Percentiles rank a stretch among this genome's conserved stretches.
phyloP scores from a whole-genome alignment of 2,113 vertebrate genomes.

The Hiodon alosoides region DNA sequence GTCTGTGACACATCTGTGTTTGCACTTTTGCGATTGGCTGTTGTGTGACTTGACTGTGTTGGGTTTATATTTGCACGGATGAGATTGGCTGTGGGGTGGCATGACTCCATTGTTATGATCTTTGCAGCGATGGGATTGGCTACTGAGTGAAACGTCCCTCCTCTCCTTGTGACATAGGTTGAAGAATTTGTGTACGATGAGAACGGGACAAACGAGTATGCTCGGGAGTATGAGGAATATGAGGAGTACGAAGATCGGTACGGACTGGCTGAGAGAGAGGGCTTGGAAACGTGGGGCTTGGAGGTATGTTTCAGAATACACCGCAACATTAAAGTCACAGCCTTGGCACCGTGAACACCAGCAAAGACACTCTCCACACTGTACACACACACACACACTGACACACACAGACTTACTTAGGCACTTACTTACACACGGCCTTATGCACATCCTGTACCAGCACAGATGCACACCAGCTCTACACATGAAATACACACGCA shows the following conservation, averaged over 20 bases:
- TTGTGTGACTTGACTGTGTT: too few species aligned
- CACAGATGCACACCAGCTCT: not conserved
- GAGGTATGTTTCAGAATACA: constrained; percentile 43
- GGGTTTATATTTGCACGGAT: not conserved
- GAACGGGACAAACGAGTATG: constrained; percentile 41
- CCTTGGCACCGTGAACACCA: too few species aligned
- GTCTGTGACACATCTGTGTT: too few species aligned
- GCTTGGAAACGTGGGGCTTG: constrained; percentile 50
- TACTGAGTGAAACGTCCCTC: not conserved
- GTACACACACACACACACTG: too few species aligned
- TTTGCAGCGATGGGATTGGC: not conserved
- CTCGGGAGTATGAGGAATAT: constrained; percentile 41
- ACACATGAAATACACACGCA: not conserved
- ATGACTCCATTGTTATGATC: not conserved
- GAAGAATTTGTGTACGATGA: constrained; percentile 54
- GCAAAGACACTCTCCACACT: too few species aligned
- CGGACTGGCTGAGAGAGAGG: constrained; percentile 60
- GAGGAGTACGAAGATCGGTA: constrained; percentile 64
- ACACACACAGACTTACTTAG: not conserved
- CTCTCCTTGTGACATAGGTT: constrained; percentile 35
- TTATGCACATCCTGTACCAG: not conserved
- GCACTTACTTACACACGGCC: not conserved
- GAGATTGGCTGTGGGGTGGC: not conserved
- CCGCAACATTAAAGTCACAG: too few species aligned
- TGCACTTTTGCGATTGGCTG: too few species aligned